Percentiles rank a stretch among this genome's conserved stretches.
phyloP scores from a whole-genome alignment of 2,888 invertebrate species.

The Eupithecia exiguata region DNA sequence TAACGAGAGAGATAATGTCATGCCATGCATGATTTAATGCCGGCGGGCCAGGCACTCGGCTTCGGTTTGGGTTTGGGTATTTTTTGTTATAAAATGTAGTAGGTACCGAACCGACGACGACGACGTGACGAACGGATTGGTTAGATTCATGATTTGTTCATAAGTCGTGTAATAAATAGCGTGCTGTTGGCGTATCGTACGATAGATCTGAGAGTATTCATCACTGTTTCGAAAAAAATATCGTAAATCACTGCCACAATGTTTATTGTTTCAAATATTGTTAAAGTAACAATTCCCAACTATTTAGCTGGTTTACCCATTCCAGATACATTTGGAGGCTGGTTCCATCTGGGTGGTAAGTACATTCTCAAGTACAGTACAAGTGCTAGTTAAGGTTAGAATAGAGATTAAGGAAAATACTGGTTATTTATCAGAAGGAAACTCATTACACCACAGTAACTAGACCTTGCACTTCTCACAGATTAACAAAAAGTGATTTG shows the following conservation, averaged over 20 bases:
- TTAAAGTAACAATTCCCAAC: constrained; percentile 91
- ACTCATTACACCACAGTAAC: neutral
- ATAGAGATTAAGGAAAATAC: constrained; percentile 15
- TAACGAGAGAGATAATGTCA: neutral
- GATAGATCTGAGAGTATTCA: too few species aligned
- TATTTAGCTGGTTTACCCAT: constrained; percentile 93
- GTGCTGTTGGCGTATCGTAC: constrained; percentile 5
- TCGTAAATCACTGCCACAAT: constrained; percentile 68
- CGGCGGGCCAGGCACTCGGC: neutral
- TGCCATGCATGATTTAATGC: neutral
- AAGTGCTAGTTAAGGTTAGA: constrained; percentile 9
- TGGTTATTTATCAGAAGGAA: neutral
- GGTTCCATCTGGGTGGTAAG: constrained; percentile 92
- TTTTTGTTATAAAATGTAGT: neutral
- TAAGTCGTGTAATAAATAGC: neutral
- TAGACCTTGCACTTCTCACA: neutral
- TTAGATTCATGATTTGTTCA: neutral
- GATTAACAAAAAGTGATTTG: neutral
- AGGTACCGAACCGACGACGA: neutral
- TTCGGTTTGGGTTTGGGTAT: neutral
- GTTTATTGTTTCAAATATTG: constrained; percentile 89
- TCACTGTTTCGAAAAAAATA: neutral
- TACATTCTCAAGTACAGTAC: neutral
- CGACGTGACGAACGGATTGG: neutral
- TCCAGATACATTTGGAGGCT: constrained; percentile 92